Base-by-base conservation (phyloP, 2,888 invertebrate genomes). In the Mythimna lalbum region DNA sequence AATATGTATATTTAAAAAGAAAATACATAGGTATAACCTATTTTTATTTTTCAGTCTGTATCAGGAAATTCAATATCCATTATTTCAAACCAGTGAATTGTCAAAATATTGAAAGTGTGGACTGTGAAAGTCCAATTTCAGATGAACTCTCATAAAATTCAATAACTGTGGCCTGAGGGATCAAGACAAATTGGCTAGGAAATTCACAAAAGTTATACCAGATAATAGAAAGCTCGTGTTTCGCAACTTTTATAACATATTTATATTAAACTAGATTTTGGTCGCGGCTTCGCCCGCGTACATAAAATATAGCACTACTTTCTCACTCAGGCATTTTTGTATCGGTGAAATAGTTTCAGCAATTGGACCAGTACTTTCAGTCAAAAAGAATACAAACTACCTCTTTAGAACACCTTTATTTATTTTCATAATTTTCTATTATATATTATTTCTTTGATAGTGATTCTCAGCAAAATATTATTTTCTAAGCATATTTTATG, bases 21-120 rank as follows among this genome's bases (percentile, higher is more conserved):
- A 33, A 61, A 27, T 14, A 47, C 27, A 33, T 5, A 50, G 33
- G 1, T 19, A 55, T 19, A 2, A 53, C 31, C 36, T 19, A 10
- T 31, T 64, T 50, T 23, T 31, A 31, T 31, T 50, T 50, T 61
- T 73, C 64, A 43, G 33, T 66, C 47, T 56, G 4, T 73, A 65
- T 70, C 68, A 71, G 76, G 47, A 56, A 78, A 81, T 68, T 33
- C 78, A 57, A 72, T 80, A 82, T 81, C 69, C 76, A 76, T 76
- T 71, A 77, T 80, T 81, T 73, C 84, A 68, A 73, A 61, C 76
- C 87, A 87, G 31, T 87, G 88, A 85, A 72, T 87, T 85, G 85
- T 83, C 83, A 76, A 85, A 86, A 86, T 81, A 74, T 43, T 69
- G 70, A 62, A 71, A 76, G 78, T 68, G n/a, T 76, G 53, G 57